Evolutionary conservation across 2,797 vertebrate species (phyloP).

Genomic region (Buphagus erythrorhynchus): DNA sequence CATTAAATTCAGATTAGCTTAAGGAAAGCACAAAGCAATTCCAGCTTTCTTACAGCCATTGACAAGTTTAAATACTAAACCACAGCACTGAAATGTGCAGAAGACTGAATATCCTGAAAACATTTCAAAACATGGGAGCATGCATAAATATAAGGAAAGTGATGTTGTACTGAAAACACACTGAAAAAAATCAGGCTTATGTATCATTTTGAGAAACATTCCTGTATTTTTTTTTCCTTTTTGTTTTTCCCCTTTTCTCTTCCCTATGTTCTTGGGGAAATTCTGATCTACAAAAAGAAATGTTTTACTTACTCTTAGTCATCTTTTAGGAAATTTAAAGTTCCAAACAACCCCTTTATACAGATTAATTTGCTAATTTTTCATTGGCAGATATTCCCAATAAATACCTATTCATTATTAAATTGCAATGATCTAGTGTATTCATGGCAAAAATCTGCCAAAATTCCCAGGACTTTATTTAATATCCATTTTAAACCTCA

Average conservation of each 20-base stretch:
- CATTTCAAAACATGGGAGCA: neutral
- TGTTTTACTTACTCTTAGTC: neutral
- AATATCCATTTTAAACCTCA: neutral
- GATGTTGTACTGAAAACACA: neutral
- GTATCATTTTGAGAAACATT: neutral
- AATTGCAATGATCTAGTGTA: neutral
- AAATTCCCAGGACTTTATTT: neutral
- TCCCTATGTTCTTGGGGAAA: neutral
- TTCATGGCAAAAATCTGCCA: neutral
- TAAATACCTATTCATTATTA: neutral
- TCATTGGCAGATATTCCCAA: neutral
- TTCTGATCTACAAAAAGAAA: neutral
- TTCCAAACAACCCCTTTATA: neutral
- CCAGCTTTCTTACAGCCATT: neutral
- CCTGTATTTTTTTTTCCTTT: rapidly evolving
- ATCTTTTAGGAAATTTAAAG: neutral
- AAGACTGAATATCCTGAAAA: neutral
- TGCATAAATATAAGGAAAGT: neutral
- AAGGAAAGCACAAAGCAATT: neutral
- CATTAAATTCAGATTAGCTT: neutral
- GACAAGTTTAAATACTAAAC: neutral
- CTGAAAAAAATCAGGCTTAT: neutral
- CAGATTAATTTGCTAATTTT: neutral
- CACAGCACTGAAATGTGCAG: neutral
- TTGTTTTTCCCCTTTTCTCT: neutral